These are phyloP conservation scores for Lophotis ruficrista DNA, from an alignment of 2,113 vertebrate genomes.

Conservation along the genomic window DNA sequence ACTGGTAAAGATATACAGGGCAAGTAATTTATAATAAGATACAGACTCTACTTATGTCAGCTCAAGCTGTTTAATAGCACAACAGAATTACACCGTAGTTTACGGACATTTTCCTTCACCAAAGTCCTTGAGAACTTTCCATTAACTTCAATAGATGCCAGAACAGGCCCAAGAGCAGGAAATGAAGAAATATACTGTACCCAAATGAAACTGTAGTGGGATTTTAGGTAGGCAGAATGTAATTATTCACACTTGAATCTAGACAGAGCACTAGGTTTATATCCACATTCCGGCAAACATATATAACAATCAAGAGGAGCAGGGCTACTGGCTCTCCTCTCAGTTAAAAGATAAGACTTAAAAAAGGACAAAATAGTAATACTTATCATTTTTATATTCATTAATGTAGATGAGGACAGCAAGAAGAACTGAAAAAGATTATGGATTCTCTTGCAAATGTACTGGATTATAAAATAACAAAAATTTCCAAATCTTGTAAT, in stretches of 20 bases:
- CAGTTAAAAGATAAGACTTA: background rate
- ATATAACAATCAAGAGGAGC: background rate
- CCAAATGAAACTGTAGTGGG: slow-evolving; percentile 33
- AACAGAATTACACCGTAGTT: background rate
- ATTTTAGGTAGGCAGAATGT: slow-evolving; percentile 32
- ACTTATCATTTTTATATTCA: background rate
- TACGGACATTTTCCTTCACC: slow-evolving; percentile 10
- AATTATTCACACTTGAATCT: slow-evolving; percentile 37
- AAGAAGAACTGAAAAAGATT: background rate
- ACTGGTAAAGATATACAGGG: background rate
- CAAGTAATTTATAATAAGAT: background rate
- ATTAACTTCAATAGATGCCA: slow-evolving; percentile 25
- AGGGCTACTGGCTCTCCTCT: background rate
- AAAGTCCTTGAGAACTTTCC: slow-evolving; percentile 27
- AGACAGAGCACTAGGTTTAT: background rate
- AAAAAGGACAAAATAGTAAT: background rate
- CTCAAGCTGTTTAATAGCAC: background rate
- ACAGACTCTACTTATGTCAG: background rate
- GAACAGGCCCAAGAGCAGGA: slow-evolving; percentile 22
- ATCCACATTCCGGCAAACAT: background rate
- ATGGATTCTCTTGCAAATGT: background rate
- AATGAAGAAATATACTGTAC: slow-evolving; percentile 51
- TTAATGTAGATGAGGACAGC: background rate
- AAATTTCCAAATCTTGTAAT: slow-evolving; percentile 2
- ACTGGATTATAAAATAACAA: background rate